A percentile compares a stretch with the other conserved stretches of the same genome.
These are phyloP conservation scores for Psilopsiagon aurifrons DNA, from an alignment of 2,113 vertebrate genomes.

Conservation along the genomic window DNA sequence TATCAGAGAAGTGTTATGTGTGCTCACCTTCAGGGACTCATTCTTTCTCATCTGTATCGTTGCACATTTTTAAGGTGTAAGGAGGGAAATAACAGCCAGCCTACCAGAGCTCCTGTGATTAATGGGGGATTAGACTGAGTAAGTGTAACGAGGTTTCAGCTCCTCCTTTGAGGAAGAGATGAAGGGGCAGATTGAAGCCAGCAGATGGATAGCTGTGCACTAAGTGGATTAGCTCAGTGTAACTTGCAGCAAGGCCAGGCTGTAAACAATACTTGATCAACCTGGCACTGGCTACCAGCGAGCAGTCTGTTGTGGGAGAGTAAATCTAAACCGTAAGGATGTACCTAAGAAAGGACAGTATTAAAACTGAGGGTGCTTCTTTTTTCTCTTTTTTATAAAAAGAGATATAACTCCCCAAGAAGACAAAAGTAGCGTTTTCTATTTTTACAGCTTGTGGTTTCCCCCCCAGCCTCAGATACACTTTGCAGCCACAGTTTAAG, in stretches of 20 bases:
- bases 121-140: conserved; percentile 29
- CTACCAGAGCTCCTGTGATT: background rate
- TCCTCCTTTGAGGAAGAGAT: conserved; percentile 26
- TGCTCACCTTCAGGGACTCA: background rate
- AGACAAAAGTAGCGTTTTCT: conserved; percentile 6
- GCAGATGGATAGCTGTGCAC: conserved; percentile 19
- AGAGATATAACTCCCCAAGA: background rate
- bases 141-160: background rate
- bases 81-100: background rate
- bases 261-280: conserved; percentile 34
- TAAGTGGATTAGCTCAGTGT: conserved; percentile 17
- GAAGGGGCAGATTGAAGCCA: conserved; percentile 17
- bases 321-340: background rate
- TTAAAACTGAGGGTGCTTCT: background rate
- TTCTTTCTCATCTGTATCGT: background rate
- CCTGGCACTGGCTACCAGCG: background rate
- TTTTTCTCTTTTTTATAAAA: background rate
- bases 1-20: background rate
- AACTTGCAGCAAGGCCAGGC: background rate
- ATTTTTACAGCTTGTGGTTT: background rate
- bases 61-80: conserved; percentile 4
- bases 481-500: background rate
- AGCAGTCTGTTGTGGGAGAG: background rate
- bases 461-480: background rate
- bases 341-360: conserved; percentile 23